A percentile compares a stretch with the other conserved stretches of the same genome.
These are phyloP conservation scores for Peromyscus attwateri DNA, from an alignment of 2,797 vertebrate species.

Conservation along the genomic window DNA sequence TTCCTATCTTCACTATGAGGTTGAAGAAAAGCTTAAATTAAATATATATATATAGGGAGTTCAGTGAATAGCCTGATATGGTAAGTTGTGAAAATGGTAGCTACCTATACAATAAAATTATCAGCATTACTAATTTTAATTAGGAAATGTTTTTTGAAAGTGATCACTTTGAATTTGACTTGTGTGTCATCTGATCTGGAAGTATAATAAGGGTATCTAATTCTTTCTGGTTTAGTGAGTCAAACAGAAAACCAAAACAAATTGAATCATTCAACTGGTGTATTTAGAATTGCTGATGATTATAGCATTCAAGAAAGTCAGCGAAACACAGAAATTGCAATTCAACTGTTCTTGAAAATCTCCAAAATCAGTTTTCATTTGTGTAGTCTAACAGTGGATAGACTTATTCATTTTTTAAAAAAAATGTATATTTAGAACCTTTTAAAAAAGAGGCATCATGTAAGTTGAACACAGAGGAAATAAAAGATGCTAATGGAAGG, in stretches of 20 bases:
- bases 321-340: conserved; percentile 80
- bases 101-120: conserved; percentile 67
- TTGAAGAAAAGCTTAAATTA: conserved; percentile 42
- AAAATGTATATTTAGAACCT: conserved; percentile 58
- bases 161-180: conserved; percentile 75
- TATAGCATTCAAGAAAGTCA: conserved; percentile 80
- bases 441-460: conserved; percentile 46
- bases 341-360: conserved; percentile 77
- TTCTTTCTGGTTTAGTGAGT: conserved; percentile 77
- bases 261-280: conserved; percentile 82
- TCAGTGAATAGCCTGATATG: neutral
- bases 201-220: conserved; percentile 80
- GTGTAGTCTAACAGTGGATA: conserved; percentile 63
- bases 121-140: conserved; percentile 73
- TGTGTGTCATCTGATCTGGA: conserved; percentile 79
- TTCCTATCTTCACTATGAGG: neutral
- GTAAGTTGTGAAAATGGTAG: conserved; percentile 58
- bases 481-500: conserved; percentile 41
- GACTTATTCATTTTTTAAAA: conserved; percentile 38
- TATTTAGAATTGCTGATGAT: conserved; percentile 83
- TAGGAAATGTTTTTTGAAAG: conserved; percentile 72
- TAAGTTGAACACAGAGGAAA: conserved; percentile 22
- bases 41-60: conserved; percentile 27
- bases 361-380: conserved; percentile 78
- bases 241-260: conserved; percentile 83